Evolutionary conservation across 2,113 vertebrate genomes (phyloP).

Genomic region (Ictalurus punctatus): DNA sequence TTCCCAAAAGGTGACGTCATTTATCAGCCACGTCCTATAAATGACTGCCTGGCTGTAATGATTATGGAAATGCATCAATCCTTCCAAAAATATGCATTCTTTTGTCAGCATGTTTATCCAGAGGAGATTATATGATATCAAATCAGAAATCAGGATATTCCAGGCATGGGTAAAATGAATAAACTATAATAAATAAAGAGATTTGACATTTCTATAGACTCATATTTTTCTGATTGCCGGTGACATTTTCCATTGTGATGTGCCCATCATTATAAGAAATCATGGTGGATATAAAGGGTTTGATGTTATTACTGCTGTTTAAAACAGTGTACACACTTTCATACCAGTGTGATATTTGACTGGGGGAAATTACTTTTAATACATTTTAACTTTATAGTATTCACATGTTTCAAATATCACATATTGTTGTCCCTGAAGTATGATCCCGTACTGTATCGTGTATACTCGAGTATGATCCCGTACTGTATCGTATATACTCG

Average conservation of each 20-base stretch:
- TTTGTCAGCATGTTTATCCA: conserved; percentile 15
- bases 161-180: conserved; percentile 11
- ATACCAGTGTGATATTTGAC: neutral
- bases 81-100: conserved; percentile 32
- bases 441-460: neutral
- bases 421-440: neutral
- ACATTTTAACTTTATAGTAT: neutral
- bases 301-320: neutral
- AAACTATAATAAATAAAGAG: conserved; percentile 3
- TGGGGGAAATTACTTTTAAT: neutral
- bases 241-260: neutral
- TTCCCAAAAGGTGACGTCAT: conserved; percentile 30
- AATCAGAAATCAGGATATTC: neutral
- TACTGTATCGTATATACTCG: too few relatives aligned
- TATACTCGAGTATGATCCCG: neutral
- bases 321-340: neutral
- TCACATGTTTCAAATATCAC: neutral
- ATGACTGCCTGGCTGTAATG: conserved; percentile 38
- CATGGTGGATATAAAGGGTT: neutral
- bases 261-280: neutral
- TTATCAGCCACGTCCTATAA: conserved; percentile 42
- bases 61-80: conserved; percentile 25
- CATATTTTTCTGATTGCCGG: neutral
- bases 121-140: neutral
- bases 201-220: neutral